Base-by-base conservation (phyloP, 2,797 vertebrate genomes). In the Halcyon leucocephala region DNA sequence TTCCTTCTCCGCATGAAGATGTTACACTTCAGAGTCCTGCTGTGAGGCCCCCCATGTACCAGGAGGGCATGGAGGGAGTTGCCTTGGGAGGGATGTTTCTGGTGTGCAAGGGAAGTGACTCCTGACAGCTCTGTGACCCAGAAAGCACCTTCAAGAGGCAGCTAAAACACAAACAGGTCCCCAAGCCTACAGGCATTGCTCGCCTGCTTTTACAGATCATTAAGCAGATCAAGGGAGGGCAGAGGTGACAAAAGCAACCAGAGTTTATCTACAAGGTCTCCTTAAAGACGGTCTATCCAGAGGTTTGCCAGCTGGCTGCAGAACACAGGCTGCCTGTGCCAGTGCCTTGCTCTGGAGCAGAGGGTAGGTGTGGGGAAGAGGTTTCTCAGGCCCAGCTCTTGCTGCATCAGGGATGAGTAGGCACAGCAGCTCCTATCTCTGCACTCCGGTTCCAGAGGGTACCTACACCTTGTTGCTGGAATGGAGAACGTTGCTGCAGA, bases 221-320 rank as follows among this genome's bases (percentile, higher is more conserved):
- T 93, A 80, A 87, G 71, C 89, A 58, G 49, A 73, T 93, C 54
- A 58, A 16, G 76, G 71, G 84, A 54, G 79, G 82, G 42, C 79
- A 93, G 85, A 83, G 88, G 93, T 83, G 88, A 57, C 1, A 1
- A 17, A 61, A 94, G 19, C 0, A 1, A 14, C 61, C 41, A 0
- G 4, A 16, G 57, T 77, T 82, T 82, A 58, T 82, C 89, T 65
- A 0, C 8, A 37, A 33, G 44, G 35, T 85, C 33, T 89, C 55
- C n/a, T n/a, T n/a, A 42, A 46, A 66, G 65, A 4, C 0, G 0
- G 29, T 22, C 57, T 12, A 1, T 12, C 0, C 2, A 2, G 21
- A 26, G 58, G 48, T 55, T 76, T 82, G 81, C 67, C 31, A 6
- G 71, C 69, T 58, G 67, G 35, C 60, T 66, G 61, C 13, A 5